Conservation (phyloP, 2,797 vertebrate species). For the Epinephelus malabaricus region DNA sequence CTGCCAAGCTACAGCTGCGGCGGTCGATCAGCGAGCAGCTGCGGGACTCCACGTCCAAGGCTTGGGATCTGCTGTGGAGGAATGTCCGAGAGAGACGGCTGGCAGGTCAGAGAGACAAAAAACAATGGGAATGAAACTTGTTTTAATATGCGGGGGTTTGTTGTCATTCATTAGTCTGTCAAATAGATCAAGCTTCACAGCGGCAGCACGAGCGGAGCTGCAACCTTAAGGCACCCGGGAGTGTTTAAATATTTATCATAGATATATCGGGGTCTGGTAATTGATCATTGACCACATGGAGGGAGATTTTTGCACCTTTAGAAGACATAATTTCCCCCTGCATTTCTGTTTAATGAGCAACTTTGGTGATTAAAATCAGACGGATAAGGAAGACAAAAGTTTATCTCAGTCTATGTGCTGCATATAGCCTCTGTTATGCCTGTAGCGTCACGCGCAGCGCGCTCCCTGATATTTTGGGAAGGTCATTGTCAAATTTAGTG, state of each 20-base stretch:
- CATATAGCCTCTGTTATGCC: slow-evolving; percentile 2
- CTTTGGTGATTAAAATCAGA: background rate
- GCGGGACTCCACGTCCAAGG: slow-evolving; percentile 90
- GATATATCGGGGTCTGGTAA: background rate
- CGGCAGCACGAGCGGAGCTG: background rate
- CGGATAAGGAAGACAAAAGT: slow-evolving; percentile 19
- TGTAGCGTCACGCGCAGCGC: slow-evolving; percentile 47
- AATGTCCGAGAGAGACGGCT: slow-evolving; percentile 92
- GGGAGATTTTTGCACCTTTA: background rate
- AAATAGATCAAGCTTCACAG: background rate
- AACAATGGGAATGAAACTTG: slow-evolving; percentile 16
- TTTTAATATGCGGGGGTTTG: slow-evolving; percentile 1
- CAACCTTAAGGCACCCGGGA: background rate
- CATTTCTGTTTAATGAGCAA: background rate
- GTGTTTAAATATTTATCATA: background rate
- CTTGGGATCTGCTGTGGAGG: slow-evolving; percentile 95
- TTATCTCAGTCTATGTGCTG: slow-evolving; percentile 26
- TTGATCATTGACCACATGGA: background rate
- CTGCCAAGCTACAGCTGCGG: slow-evolving; percentile 84
- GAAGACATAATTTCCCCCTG: rapidly evolving
- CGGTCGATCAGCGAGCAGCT: slow-evolving; percentile 88
- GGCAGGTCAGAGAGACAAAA: slow-evolving; percentile 89
- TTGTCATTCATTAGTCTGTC: background rate
- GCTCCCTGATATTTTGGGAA: slow-evolving; percentile 80
- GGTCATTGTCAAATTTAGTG: slow-evolving; percentile 84